A percentile compares a stretch with the other conserved stretches of the same genome.
These are phyloP conservation scores for Ochlodes sylvanus DNA, from an alignment of 2,888 invertebrate species.

Conservation along the genomic window DNA sequence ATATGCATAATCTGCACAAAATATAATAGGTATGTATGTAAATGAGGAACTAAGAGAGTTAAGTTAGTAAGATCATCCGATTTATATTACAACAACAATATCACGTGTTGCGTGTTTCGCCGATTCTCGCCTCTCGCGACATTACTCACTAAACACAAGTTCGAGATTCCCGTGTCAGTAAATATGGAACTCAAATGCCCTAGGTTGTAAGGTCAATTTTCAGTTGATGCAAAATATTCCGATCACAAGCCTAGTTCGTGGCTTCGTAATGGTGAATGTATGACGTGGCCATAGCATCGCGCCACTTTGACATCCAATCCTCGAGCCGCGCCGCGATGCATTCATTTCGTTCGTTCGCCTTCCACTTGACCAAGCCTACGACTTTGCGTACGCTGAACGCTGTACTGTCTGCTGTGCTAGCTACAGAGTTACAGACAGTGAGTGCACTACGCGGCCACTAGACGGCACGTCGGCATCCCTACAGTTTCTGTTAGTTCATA, in stretches of 20 bases:
- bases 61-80: neutral
- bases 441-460: neutral
- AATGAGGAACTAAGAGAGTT: neutral
- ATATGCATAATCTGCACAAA: too few species aligned
- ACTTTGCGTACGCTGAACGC: too few species aligned
- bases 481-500: constrained; percentile 51
- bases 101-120: constrained; percentile 14
- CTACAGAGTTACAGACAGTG: too few species aligned
- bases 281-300: constrained; percentile 78
- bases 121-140: neutral
- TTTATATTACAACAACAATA: constrained; percentile 20
- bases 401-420: too few species aligned
- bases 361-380: constrained; percentile 10
- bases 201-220: constrained; percentile 40
- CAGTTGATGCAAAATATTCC: constrained; percentile 44
- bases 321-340: constrained; percentile 50
- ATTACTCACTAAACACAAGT: constrained; percentile 2
- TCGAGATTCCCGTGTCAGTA: constrained; percentile 9
- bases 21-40: neutral
- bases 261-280: constrained; percentile 45
- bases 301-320: constrained; percentile 76
- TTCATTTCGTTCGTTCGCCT: constrained; percentile 37
- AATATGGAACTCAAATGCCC: constrained; percentile 46
- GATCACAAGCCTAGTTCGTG: constrained; percentile 55
- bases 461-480: constrained; percentile 15